These are phyloP conservation scores for Huso huso DNA, from an alignment of 2,797 vertebrate species.

Conservation along the genomic window DNA sequence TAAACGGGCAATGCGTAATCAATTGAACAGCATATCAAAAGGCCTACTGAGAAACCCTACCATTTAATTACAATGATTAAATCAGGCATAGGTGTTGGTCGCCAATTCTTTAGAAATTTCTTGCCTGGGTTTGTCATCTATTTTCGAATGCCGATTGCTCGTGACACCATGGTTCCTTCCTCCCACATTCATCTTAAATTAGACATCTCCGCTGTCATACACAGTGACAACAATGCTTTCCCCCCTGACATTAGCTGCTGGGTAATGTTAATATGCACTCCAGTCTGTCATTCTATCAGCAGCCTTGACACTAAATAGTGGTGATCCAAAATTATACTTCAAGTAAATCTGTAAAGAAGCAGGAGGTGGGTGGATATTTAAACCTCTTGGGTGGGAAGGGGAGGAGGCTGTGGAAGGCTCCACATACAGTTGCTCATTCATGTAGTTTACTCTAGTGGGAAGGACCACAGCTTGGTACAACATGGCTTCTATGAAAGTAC, in stretches of 20 bases:
- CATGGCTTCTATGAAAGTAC: too few relatives aligned
- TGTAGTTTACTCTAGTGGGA: too few relatives aligned
- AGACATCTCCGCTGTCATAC: conserved; percentile 20
- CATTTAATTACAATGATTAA: conserved; percentile 4
- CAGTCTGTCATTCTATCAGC: conserved; percentile 32
- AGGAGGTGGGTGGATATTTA: neutral
- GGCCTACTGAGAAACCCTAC: neutral
- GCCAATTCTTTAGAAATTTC: neutral
- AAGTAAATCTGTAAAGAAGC: neutral
- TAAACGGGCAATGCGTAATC: neutral
- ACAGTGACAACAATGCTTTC: conserved; percentile 12
- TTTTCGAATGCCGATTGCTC: conserved; percentile 5
- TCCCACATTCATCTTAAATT: conserved; percentile 14
- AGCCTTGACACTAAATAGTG: conserved; percentile 8
- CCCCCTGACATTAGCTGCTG: conserved; percentile 27
- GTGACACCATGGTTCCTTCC: conserved; percentile 10
- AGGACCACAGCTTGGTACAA: too few relatives aligned
- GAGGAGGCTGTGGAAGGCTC: neutral
- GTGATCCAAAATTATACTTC: neutral
- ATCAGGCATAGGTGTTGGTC: conserved; percentile 4
- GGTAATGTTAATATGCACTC: neutral
- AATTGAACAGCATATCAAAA: neutral
- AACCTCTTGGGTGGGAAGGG: neutral
- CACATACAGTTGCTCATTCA: too few relatives aligned
- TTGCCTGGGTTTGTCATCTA: conserved; percentile 1